Conservation (phyloP, 2,888 invertebrate species). For the Parnassius apollo region DNA sequence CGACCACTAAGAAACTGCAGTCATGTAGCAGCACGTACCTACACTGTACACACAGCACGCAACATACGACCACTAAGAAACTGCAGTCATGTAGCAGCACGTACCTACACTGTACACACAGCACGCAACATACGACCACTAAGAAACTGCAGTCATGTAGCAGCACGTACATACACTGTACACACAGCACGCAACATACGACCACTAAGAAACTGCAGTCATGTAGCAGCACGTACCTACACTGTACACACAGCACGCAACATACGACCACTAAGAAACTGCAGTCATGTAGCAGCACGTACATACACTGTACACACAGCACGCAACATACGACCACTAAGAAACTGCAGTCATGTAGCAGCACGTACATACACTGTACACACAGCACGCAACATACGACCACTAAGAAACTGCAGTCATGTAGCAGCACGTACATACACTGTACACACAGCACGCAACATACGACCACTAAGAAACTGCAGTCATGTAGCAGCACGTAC, state of each 20-base stretch:
- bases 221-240: no score
- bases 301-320: not conserved
- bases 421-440: no score
- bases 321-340: not conserved
- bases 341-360: no score
- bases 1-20: not conserved
- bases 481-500: no score
- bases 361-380: no score
- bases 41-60: not conserved
- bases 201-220: not conserved
- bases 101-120: not conserved
- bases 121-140: not conserved
- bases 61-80: not conserved
- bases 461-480: not conserved
- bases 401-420: not conserved
- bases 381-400: not conserved
- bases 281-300: no score
- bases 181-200: not conserved
- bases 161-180: no score
- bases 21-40: no score
- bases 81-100: no score
- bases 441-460: not conserved
- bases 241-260: not conserved
- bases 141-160: no score
- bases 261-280: not conserved